A percentile compares a stretch with the other conserved stretches of the same genome.
phyloP scores from a whole-genome alignment of 1,140 invertebrate genomes.

The Steinernema feltiae region DNA sequence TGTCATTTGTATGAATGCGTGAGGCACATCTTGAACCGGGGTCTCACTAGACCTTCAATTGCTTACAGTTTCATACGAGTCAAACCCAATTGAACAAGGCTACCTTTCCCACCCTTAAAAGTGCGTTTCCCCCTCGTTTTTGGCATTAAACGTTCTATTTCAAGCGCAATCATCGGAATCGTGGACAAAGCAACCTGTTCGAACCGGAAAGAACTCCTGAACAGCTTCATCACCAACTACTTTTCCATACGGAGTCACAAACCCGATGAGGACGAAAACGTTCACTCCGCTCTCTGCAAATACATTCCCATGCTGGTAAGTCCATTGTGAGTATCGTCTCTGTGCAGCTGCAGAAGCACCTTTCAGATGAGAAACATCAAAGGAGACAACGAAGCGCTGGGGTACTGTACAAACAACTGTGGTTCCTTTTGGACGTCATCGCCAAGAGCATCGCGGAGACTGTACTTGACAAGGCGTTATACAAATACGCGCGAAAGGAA shows the following conservation, averaged over 20 bases:
- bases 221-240: conserved; percentile 40
- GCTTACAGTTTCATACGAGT: too few species aligned
- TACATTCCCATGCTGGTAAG: conserved; percentile 41
- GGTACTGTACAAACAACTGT: conserved; percentile 41
- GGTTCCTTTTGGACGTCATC: conserved; percentile 50
- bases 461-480: conserved; percentile 36
- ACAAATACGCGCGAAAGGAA: conserved; percentile 28
- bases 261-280: conserved; percentile 30
- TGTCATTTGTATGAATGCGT: too few species aligned
- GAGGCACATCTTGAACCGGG: too few species aligned
- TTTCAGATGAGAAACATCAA: background rate
- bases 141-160: too few species aligned
- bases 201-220: conserved; percentile 24
- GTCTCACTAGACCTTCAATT: too few species aligned
- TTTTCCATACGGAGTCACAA: conserved; percentile 17
- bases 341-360: too few species aligned
- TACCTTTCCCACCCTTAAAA: too few species aligned
- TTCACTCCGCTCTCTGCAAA: conserved; percentile 39
- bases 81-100: too few species aligned
- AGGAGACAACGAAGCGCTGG: conserved; percentile 16
- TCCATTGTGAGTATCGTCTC: too few species aligned
- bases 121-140: too few species aligned
- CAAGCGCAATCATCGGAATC: conserved; percentile 20
- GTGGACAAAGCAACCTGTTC: conserved; percentile 20
- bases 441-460: conserved; percentile 50